Conservation (phyloP, 2,888 invertebrate genomes). For the Patella caerulea region DNA sequence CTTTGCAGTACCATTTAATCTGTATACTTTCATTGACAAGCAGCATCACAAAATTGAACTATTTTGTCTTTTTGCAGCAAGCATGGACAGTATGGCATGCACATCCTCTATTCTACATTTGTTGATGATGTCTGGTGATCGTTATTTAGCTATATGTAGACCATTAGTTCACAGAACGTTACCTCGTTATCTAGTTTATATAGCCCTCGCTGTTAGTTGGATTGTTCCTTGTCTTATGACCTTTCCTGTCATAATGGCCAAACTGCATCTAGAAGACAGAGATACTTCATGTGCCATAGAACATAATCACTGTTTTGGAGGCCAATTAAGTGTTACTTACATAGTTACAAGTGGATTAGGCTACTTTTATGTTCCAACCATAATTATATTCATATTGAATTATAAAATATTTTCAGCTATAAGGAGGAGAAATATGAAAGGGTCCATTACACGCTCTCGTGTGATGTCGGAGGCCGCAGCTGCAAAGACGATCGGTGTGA, state of each 20-base stretch:
- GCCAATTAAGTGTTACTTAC: constrained; percentile 51
- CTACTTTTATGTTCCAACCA: constrained; percentile 58
- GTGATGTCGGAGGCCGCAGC: constrained; percentile 52
- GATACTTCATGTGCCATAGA: constrained; percentile 43
- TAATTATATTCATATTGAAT: constrained; percentile 57
- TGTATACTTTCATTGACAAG: constrained; percentile 51
- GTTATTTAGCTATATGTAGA: constrained; percentile 62
- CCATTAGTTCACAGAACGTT: constrained; percentile 57
- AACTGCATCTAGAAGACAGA: constrained; percentile 53
- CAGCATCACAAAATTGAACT: not conserved
- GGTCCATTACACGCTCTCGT: constrained; percentile 43
- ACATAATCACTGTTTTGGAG: constrained; percentile 38
- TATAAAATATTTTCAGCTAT: constrained; percentile 54
- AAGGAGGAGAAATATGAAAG: constrained; percentile 29
- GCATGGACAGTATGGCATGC: constrained; percentile 57
- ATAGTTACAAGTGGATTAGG: constrained; percentile 40
- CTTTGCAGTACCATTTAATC: constrained; percentile 58
- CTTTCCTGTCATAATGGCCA: constrained; percentile 56
- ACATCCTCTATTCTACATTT: constrained; percentile 61
- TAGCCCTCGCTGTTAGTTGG: constrained; percentile 55
- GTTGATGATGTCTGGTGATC: constrained; percentile 56
- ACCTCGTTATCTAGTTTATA: constrained; percentile 43
- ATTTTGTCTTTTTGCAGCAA: constrained; percentile 49
- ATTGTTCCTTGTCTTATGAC: constrained; percentile 55
- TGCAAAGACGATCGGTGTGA: constrained; percentile 57